Evolutionary conservation across 2,797 vertebrate genomes (phyloP), one percentile per base, ranked within the genome.

Genomic region (Melanotaenia pygmaea): DNA sequence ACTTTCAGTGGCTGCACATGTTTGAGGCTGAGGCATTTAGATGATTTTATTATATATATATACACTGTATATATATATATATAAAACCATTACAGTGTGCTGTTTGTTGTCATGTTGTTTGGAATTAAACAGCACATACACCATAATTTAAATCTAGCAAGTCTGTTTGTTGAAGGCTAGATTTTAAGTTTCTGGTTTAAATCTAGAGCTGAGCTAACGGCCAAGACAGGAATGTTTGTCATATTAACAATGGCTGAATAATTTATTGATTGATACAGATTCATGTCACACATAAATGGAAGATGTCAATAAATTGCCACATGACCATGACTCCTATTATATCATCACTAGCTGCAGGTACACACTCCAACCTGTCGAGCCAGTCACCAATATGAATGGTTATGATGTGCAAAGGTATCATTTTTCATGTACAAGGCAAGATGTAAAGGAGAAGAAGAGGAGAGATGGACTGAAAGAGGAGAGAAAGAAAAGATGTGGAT

Each of bases 1-100:
- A 70, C 72, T 75, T 66, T 74, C 70, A 61, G 66, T 74, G 67
- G 79, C 72, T 82, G 74, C 72, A 68, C 68, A 84, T 84, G 73
- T 83, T 77, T 50, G 30, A 76, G 69, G 58, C 59, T 45, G 30
- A 30, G 50, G 56, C 71, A 50, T 65, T 66, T 71, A 65, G 64
- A 82, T 59, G 66, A 64, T 64, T 69, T 54, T 20, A 43, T 18
- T 59, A 30, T 30, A 30, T 30, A 30, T 30, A 30, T 30, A 30
- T 30, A 30, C 30, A 4, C 28, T 30, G 28, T 30, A 30, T 30
- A 30, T 30, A 30, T 30, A 30, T 28, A 26, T 26, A 30, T 30
- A 30, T 51, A 64, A 35, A 63, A 59, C 71, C 59, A 26, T 53
- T 28, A 73, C 20, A 12, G 20, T 74, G 47, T 62, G 30, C 28